Percentiles rank a stretch among this genome's conserved stretches.
phyloP scores from a whole-genome alignment of 2,113 vertebrate genomes.

The Ramphastos sulfuratus region DNA sequence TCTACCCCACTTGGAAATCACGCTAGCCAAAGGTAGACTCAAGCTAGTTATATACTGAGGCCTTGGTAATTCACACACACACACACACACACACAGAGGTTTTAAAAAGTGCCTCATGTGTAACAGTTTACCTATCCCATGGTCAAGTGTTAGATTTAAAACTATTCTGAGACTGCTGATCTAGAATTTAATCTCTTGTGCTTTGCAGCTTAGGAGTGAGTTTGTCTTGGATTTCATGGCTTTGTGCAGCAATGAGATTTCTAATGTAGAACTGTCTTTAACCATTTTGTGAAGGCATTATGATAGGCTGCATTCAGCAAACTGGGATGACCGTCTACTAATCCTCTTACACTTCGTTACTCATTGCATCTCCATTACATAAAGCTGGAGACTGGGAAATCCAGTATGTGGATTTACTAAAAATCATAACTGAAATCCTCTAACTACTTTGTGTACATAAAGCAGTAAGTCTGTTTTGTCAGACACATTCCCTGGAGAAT shows the following conservation, averaged over 20 bases:
- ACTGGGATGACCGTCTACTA: conserved; percentile 39
- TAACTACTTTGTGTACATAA: conserved; percentile 4
- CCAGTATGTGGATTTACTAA: not conserved
- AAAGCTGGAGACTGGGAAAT: conserved; percentile 47
- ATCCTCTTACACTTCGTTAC: conserved; percentile 44
- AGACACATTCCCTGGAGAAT: not conserved
- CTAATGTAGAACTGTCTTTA: not conserved
- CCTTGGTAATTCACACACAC: not conserved
- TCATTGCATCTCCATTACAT: conserved; percentile 48
- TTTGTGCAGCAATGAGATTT: not conserved
- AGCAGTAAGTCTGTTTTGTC: not conserved
- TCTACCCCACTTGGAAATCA: not conserved
- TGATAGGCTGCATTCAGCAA: not conserved
- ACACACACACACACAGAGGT: not conserved
- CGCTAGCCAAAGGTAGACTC: not conserved
- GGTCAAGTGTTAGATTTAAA: not conserved
- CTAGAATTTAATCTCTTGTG: not conserved
- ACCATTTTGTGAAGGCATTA: not conserved
- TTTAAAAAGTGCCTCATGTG: not conserved
- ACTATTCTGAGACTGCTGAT: not conserved
- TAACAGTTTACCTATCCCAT: not conserved
- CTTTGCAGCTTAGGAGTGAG: not conserved
- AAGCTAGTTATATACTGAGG: not conserved
- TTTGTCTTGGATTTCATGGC: not conserved
- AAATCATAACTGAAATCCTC: conserved; percentile 43